These are phyloP conservation scores for Synergus laeviventris DNA, from an alignment of 2,888 invertebrate species.

Conservation along the genomic window DNA sequence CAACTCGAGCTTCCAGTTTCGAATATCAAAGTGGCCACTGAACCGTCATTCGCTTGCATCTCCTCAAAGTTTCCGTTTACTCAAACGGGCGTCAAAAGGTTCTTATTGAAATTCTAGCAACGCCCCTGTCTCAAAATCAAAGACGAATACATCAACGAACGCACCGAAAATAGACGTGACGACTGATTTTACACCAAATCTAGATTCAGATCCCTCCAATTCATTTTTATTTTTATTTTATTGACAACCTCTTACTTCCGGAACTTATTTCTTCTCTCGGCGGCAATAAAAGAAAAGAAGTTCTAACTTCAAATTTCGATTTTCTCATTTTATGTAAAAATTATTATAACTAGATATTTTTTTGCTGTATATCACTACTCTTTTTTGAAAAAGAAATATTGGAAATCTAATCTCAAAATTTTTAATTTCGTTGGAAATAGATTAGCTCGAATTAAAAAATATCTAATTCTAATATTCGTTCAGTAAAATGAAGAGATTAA, in stretches of 20 bases:
- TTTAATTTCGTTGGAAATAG: too few species aligned
- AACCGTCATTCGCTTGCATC: slow-evolving; percentile 41
- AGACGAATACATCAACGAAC: slow-evolving; percentile 47
- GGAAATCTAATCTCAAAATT: too few species aligned
- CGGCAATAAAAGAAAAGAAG: too few species aligned
- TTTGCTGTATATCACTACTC: too few species aligned
- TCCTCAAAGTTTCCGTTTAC: slow-evolving; percentile 49
- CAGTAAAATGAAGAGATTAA: too few species aligned
- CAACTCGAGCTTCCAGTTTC: slow-evolving; percentile 50
- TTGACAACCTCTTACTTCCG: background rate
- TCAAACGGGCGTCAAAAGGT: slow-evolving; percentile 50
- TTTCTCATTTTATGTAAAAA: too few species aligned
- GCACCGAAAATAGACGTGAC: slow-evolving; percentile 47
- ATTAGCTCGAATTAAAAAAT: too few species aligned
- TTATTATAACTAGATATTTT: too few species aligned
- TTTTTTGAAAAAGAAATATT: too few species aligned
- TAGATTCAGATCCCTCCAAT: background rate
- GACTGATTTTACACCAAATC: slow-evolving; percentile 39
- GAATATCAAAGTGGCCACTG: slow-evolving; percentile 58
- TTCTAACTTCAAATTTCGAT: too few species aligned
- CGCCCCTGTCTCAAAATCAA: slow-evolving; percentile 40
- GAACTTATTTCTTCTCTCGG: background rate
- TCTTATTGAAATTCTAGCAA: slow-evolving; percentile 53
- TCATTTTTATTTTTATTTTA: background rate
- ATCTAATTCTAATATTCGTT: too few species aligned